Percentiles rank a stretch among this genome's conserved stretches.
Conservation (phyloP, 2,113 vertebrate species). For the Serinus canaria region DNA sequence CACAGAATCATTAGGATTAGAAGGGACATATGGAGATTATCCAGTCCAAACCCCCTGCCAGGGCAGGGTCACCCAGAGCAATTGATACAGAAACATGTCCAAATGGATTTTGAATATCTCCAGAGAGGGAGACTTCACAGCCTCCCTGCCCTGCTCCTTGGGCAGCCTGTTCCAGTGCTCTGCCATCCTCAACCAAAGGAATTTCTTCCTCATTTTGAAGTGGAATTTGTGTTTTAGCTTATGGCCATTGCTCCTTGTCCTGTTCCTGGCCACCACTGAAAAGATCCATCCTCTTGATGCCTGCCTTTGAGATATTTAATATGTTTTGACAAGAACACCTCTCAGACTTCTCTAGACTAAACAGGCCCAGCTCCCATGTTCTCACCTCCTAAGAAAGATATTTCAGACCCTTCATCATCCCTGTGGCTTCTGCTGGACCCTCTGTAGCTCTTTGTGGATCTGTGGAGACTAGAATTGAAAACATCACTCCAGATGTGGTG, state of each 20-base stretch:
- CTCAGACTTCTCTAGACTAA: neutral
- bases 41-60: neutral
- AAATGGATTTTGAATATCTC: neutral
- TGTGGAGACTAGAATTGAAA: neutral
- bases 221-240: neutral
- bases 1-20: neutral
- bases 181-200: neutral
- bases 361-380: neutral
- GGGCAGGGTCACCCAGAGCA: neutral
- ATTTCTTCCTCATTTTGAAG: neutral
- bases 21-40: neutral
- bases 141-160: neutral
- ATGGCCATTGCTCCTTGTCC: neutral
- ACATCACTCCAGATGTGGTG: too few species aligned
- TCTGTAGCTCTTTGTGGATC: neutral
- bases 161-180: neutral
- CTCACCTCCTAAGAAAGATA: neutral
- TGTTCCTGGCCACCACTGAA: rapidly evolving
- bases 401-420: neutral
- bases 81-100: neutral
- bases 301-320: neutral
- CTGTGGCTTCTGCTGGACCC: neutral
- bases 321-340: neutral
- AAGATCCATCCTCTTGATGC: neutral
- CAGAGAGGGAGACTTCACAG: neutral